Base-by-base conservation (phyloP, 2,113 vertebrate species). In the Psittacus erithacus region DNA sequence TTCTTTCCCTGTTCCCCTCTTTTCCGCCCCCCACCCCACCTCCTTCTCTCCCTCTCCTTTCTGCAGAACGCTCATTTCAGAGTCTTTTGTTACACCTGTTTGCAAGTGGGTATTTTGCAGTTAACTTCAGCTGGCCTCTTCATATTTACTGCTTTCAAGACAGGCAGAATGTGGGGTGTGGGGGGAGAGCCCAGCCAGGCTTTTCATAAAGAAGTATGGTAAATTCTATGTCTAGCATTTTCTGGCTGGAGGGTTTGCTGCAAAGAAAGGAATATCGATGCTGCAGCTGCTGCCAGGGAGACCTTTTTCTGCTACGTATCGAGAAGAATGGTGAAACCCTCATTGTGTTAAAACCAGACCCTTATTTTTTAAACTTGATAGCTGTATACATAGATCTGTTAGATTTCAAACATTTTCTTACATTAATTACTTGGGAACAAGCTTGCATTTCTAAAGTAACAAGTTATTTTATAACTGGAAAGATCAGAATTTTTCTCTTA, bases 1-100 rank as follows among this genome's bases (percentile, higher is more conserved):
- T 85, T 90, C 80, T 82, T 65, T 28, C 23, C 55, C 47, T 9
- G 65, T 85, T 74, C 22, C 25, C 33, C 64, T 20, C 22, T 67
- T 67, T 88, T 55, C 59, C 8, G 0, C 70, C 86, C 62, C 67
- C 28, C 57, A 81, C 10, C 50, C 80, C 74, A 76, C 79, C 82
- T 91, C 70, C 80, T 76, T 73, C 55, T 74, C 79, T 86, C 67
- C 78, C 46, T 87, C 41, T 81, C 38, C 44, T 70, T 92, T 89
- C 65, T 79, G 46, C 71, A 79, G 62, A 86, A 28, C 1, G 0
- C 25, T 93, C 57, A 31, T 73, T 94, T 86, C 70, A 65, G 50
- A n/a, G 57, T 84, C 93, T 91, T 97, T 97, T 96, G 96, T 97
- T 93, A 95, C 76, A 95, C 92, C 85, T 95, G 76, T 93, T 96